Evolutionary conservation across 2,888 invertebrate genomes (phyloP).

Genomic region (Morinoia aosen): DNA sequence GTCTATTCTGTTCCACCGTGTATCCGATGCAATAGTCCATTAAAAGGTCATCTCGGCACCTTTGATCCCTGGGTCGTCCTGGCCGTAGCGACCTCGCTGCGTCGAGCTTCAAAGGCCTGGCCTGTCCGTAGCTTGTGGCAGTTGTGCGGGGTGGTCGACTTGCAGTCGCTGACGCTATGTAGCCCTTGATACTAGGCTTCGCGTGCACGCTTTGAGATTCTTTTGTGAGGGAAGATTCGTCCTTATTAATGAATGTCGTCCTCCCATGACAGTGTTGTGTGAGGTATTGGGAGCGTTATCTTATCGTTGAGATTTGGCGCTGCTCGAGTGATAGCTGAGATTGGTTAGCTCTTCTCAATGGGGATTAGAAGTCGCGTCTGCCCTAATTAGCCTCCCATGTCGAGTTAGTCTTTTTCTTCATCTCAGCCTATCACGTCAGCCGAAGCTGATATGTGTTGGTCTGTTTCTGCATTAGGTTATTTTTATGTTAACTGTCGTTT

Average conservation of each 20-base stretch:
- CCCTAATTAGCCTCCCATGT: background rate
- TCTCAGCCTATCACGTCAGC: background rate
- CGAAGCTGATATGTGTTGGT: background rate
- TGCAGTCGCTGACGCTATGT: background rate
- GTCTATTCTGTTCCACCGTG: background rate
- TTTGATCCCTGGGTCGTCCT: background rate
- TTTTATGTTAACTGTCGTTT: background rate
- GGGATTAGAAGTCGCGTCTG: too few species aligned
- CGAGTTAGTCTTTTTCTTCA: background rate
- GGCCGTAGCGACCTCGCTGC: background rate
- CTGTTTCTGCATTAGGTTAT: background rate
- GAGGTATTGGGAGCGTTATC: background rate
- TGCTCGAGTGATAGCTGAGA: background rate
- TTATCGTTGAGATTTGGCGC: background rate
- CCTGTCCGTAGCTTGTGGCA: background rate
- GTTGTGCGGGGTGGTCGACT: too few species aligned
- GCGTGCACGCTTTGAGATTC: background rate
- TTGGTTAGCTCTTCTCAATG: background rate
- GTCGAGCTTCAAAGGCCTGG: background rate
- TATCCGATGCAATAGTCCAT: background rate
- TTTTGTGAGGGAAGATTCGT: too few species aligned
- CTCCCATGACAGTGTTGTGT: too few species aligned
- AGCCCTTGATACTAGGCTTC: background rate
- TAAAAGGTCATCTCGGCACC: background rate
- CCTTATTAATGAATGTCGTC: too few species aligned